A percentile compares a stretch with the other conserved stretches of the same genome.
phyloP scores from a whole-genome alignment of 2,797 vertebrate species.

The Psittacula derbiana region DNA sequence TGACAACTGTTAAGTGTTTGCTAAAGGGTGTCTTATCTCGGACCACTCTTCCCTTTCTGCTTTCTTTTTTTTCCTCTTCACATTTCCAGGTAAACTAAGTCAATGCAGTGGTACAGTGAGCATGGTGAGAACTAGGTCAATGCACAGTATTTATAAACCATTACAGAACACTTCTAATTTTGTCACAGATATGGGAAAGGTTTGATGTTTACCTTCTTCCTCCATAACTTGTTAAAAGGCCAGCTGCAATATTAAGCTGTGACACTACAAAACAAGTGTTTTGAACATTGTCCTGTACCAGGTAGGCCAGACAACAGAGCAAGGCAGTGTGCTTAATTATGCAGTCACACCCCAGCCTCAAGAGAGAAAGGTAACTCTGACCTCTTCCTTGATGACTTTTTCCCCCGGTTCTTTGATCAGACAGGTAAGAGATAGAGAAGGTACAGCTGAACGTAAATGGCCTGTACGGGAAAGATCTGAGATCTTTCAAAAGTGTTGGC shows the following conservation, averaged over 20 bases:
- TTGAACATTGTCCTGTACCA: not conserved
- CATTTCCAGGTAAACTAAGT: slow-evolving; percentile 22
- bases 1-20: slow-evolving; percentile 18
- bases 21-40: slow-evolving; percentile 14
- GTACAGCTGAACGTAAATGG: not conserved
- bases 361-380: not conserved
- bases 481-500: not conserved
- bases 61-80: not conserved
- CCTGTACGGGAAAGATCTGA: not conserved
- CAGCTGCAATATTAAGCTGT: not conserved
- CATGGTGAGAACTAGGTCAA: not conserved
- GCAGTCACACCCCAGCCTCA: not conserved
- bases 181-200: not conserved
- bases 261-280: not conserved
- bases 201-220: not conserved
- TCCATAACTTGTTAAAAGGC: not conserved
- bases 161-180: not conserved
- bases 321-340: not conserved
- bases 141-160: not conserved
- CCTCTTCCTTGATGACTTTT: not conserved
- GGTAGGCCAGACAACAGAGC: not conserved
- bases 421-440: not conserved
- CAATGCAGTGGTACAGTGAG: not conserved
- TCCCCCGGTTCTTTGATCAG: not conserved
- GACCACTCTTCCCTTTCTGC: not conserved